phyloP scores from a whole-genome alignment of 2,888 invertebrate genomes.

The Conomelus anceps region DNA sequence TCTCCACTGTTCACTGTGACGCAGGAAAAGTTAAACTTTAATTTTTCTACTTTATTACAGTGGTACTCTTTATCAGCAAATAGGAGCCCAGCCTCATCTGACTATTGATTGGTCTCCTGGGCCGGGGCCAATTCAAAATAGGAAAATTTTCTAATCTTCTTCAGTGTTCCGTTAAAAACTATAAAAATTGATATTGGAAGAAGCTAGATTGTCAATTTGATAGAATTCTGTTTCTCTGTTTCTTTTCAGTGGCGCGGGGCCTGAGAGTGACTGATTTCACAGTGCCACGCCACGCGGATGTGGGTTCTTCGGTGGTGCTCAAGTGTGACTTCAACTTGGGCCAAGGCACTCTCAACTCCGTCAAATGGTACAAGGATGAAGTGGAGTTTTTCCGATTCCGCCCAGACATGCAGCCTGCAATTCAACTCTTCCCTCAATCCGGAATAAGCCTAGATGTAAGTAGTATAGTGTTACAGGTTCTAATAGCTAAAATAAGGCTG shows the following conservation, averaged over 20 bases:
- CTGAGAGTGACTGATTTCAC: slow-evolving; percentile 3
- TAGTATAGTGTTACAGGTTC: too few relatives aligned
- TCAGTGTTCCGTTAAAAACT: too few relatives aligned
- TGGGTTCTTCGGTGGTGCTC: slow-evolving; percentile 32
- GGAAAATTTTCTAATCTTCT: too few relatives aligned
- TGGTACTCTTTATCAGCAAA: too few relatives aligned
- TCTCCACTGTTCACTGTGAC: too few relatives aligned
- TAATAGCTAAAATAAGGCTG: too few relatives aligned
- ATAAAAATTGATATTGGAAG: too few relatives aligned
- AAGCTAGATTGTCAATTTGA: background rate
- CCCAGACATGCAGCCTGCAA: slow-evolving; percentile 33
- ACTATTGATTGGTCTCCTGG: too few relatives aligned
- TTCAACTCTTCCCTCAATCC: slow-evolving; percentile 32
- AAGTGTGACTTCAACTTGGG: slow-evolving; percentile 34
- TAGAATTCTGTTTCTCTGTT: background rate
- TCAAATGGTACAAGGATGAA: slow-evolving; percentile 38
- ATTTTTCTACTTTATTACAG: too few relatives aligned
- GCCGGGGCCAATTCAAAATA: too few relatives aligned
- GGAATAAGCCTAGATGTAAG: slow-evolving; percentile 36
- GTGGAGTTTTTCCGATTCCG: slow-evolving; percentile 37
- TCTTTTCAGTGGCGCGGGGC: background rate
- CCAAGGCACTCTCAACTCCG: slow-evolving; percentile 33
- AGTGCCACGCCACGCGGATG: slow-evolving; percentile 34
- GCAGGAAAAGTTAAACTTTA: too few relatives aligned
- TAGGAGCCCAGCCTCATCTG: too few relatives aligned